A percentile compares a stretch with the other conserved stretches of the same genome.
Conservation (phyloP, 2,113 vertebrate species). For the Erpornis zantholeuca region DNA sequence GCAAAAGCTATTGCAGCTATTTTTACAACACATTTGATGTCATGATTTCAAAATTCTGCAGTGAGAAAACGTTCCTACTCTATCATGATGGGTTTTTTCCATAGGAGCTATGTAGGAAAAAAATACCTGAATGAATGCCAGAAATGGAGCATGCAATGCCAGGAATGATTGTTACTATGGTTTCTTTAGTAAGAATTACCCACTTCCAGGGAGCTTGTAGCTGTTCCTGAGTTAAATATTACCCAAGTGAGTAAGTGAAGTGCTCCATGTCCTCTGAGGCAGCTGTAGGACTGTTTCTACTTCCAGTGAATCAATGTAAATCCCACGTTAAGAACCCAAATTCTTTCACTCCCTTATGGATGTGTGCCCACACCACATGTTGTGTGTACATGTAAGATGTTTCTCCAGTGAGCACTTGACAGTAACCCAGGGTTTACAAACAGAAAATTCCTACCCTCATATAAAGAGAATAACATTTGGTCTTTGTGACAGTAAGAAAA, state of each 20-base stretch:
- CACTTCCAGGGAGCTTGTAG: not conserved
- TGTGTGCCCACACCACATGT: not conserved
- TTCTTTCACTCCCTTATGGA: not conserved
- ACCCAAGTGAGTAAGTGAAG: not conserved
- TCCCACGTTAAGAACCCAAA: not conserved
- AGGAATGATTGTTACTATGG: not conserved
- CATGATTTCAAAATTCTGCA: not conserved
- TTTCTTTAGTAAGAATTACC: not conserved
- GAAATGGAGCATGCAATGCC: not conserved
- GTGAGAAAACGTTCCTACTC: not conserved
- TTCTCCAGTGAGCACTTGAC: not conserved
- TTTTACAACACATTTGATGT: not conserved
- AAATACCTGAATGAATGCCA: not conserved
- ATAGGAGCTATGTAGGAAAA: not conserved
- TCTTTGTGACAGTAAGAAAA: slow-evolving; percentile 25
- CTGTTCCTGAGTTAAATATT: slow-evolving; percentile 27
- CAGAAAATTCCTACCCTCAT: slow-evolving; percentile 18
- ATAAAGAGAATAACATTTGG: not conserved
- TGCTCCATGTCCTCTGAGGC: not conserved
- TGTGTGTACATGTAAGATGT: not conserved
- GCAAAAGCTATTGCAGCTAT: not conserved
- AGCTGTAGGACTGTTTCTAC: not conserved
- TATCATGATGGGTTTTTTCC: not conserved
- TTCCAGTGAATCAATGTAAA: not conserved
- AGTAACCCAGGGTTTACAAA: not conserved